Evolutionary conservation across 2,113 vertebrate genomes (phyloP).

Genomic region (Mesoclemmys tuberculata): DNA sequence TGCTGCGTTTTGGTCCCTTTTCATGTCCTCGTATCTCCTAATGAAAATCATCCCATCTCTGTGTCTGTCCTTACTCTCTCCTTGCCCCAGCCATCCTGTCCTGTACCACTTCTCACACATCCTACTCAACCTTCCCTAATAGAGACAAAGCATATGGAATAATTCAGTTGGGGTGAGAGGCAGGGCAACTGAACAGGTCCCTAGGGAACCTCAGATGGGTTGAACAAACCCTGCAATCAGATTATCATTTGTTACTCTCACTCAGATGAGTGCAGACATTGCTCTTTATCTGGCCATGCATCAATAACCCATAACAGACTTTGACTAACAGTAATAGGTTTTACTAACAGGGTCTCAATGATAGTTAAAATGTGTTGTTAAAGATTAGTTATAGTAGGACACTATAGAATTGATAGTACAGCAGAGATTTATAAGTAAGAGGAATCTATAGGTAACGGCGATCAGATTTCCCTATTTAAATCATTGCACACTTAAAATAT

Average conservation of each 20-base stretch:
- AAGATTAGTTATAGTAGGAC: neutral
- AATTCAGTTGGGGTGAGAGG: neutral
- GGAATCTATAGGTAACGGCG: neutral
- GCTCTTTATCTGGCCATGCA: neutral
- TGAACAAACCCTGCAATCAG: constrained; percentile 4
- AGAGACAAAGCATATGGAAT: neutral
- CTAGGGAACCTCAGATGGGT: neutral
- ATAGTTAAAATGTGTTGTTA: neutral
- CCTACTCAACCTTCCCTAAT: neutral
- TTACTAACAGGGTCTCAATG: neutral
- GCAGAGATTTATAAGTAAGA: neutral
- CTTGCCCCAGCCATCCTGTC: neutral
- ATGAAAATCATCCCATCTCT: neutral
- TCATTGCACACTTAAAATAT: neutral
- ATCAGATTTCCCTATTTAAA: neutral
- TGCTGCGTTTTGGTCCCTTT: neutral
- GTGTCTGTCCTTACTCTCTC: neutral
- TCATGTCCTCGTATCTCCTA: neutral
- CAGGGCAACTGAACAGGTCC: rapidly evolving
- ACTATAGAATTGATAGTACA: neutral
- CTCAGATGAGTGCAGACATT: neutral
- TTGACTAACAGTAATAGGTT: neutral
- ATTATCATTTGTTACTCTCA: neutral
- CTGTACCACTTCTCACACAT: neutral
- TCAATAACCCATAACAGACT: neutral